A percentile compares a stretch with the other conserved stretches of the same genome.
These are phyloP conservation scores for Nomia melanderi DNA, from an alignment of 1,140 invertebrate genomes.

Conservation along the genomic window DNA sequence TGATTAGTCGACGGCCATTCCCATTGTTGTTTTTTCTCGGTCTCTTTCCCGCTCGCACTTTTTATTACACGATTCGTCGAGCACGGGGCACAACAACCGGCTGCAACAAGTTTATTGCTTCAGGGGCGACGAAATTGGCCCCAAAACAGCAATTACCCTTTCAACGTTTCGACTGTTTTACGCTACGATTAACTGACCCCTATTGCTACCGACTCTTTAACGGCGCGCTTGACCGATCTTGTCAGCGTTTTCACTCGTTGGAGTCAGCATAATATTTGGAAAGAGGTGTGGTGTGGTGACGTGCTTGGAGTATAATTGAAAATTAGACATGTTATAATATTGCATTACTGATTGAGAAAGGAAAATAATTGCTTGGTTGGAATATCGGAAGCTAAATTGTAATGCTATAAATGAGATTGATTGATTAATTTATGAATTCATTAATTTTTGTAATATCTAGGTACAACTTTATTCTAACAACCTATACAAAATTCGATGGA, in stretches of 20 bases:
- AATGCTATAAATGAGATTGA: too few relatives aligned
- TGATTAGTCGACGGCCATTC: slow-evolving; percentile 49
- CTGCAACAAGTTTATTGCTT: slow-evolving; percentile 15
- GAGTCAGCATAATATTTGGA: too few relatives aligned
- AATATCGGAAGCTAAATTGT: too few relatives aligned
- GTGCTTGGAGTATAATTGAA: too few relatives aligned
- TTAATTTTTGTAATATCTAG: too few relatives aligned
- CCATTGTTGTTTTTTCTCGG: not conserved
- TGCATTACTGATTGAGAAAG: too few relatives aligned
- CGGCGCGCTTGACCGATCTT: not conserved
- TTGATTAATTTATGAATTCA: too few relatives aligned
- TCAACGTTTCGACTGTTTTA: slow-evolving; percentile 48
- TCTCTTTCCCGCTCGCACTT: not conserved
- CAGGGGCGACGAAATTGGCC: slow-evolving; percentile 26
- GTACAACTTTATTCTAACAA: too few relatives aligned
- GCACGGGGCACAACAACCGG: slow-evolving; percentile 22
- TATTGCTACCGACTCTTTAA: not conserved
- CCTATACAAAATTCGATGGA: too few relatives aligned
- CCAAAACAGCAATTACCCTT: slow-evolving; percentile 54
- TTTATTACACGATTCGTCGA: slow-evolving; percentile 44
- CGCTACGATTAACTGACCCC: slow-evolving; percentile 43
- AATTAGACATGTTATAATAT: too few relatives aligned
- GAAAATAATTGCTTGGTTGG: too few relatives aligned
- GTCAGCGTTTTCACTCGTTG: not conserved
- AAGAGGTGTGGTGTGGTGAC: too few relatives aligned